phyloP scores from a whole-genome alignment of 1,140 invertebrate species.

The Drosophila insularis region DNA sequence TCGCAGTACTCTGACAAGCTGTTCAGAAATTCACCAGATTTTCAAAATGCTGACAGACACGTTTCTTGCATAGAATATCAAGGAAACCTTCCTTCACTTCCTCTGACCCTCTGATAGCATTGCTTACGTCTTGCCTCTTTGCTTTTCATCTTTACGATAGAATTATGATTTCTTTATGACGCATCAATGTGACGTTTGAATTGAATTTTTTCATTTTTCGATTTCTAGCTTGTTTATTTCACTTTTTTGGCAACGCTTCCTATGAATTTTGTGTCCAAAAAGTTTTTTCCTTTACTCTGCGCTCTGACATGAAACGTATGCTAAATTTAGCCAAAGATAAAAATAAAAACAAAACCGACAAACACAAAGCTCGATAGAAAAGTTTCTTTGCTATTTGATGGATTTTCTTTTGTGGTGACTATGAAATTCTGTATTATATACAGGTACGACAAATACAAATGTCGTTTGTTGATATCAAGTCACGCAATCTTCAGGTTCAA shows the following conservation, averaged over 20 bases:
- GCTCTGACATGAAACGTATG: constrained; percentile 17
- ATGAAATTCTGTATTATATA: background rate
- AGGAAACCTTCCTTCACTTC: background rate
- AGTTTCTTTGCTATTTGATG: constrained; percentile 45
- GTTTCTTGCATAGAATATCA: constrained; percentile 69
- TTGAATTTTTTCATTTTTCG: constrained; percentile 51
- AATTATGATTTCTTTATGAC: constrained; percentile 61
- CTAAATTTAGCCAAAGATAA: constrained; percentile 46
- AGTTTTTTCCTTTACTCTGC: constrained; percentile 20
- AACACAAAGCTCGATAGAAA: background rate
- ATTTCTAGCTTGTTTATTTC: constrained; percentile 55
- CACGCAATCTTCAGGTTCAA: constrained; percentile 54
- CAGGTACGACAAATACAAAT: constrained; percentile 54
- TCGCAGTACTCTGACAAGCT: constrained; percentile 44
- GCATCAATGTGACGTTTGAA: constrained; percentile 58
- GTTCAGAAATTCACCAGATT: constrained; percentile 64
- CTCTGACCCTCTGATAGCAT: background rate
- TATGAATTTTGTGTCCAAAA: constrained; percentile 29
- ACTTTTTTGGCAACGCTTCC: constrained; percentile 12
- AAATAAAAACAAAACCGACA: constrained; percentile 25
- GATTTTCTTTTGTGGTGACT: constrained; percentile 20
- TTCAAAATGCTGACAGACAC: constrained; percentile 54
- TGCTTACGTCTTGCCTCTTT: background rate
- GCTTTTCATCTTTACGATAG: background rate
- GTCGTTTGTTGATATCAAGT: constrained; percentile 44